Conservation (phyloP, 2,888 invertebrate genomes). For the Epinotia ramella region DNA sequence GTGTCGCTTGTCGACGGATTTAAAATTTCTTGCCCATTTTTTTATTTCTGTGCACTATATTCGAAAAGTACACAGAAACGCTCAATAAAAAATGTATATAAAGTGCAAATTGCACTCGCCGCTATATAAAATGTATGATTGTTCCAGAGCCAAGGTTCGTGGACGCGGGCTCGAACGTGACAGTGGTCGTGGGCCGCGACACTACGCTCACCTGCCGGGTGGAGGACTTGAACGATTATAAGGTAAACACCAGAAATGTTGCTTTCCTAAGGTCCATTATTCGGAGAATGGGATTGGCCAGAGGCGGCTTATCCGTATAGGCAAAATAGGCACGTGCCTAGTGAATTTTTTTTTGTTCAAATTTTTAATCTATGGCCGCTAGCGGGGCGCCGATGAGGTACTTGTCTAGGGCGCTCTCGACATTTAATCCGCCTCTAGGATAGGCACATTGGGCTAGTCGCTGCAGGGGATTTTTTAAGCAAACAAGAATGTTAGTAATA, state of each 20-base stretch:
- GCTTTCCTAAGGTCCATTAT: no score
- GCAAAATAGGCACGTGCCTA: no score
- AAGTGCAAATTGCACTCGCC: slow-evolving; percentile 7
- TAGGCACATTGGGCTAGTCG: no score
- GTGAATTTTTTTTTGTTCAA: no score
- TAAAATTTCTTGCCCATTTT: slow-evolving; percentile 12
- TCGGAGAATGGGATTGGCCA: no score
- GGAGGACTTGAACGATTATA: slow-evolving; percentile 67
- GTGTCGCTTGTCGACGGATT: neutral
- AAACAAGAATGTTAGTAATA: no score
- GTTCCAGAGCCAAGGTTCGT: slow-evolving; percentile 62
- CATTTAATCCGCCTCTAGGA: no score
- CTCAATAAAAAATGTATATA: slow-evolving; percentile 22
- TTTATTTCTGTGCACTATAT: neutral
- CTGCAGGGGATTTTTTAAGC: no score
- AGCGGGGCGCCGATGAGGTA: no score
- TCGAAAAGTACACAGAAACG: neutral
- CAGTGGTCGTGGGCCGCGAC: slow-evolving; percentile 71
- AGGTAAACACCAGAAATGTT: slow-evolving; percentile 56
- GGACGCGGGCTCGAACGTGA: slow-evolving; percentile 64
- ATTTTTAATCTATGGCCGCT: no score
- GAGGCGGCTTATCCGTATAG: no score
- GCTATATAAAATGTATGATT: slow-evolving; percentile 26
- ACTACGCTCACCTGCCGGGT: slow-evolving; percentile 71
- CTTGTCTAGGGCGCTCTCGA: no score